These are phyloP conservation scores for Python bivittatus DNA, from an alignment of 2,113 vertebrate genomes.

Conservation along the genomic window DNA sequence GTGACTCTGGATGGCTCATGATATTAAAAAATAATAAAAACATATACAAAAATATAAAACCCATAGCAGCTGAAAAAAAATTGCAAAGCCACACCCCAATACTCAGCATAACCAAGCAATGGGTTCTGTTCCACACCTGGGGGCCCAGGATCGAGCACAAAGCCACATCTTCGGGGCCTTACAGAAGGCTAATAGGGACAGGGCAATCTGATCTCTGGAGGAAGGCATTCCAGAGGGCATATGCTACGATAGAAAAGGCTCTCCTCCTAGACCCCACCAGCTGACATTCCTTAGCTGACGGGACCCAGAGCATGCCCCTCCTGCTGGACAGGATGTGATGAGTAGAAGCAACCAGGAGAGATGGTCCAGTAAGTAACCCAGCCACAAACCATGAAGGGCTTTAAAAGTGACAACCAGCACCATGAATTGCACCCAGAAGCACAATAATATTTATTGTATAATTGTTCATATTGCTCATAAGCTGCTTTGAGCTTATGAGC, in stretches of 20 bases:
- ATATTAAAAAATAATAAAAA: neutral
- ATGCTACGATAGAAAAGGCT: neutral
- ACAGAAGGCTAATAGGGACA: neutral
- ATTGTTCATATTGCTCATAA: neutral
- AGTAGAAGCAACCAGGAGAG: neutral
- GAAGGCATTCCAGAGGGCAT: neutral
- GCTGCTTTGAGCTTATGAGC: too few relatives aligned
- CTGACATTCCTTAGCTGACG: neutral
- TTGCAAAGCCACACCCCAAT: neutral
- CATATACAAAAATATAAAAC: neutral
- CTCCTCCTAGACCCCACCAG: neutral
- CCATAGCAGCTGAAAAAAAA: too few relatives aligned
- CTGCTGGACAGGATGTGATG: neutral
- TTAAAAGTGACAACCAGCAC: neutral
- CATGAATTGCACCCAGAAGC: neutral
- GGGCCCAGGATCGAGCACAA: neutral
- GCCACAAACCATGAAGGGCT: neutral
- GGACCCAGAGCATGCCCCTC: neutral
- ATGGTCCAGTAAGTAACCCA: neutral
- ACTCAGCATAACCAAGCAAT: neutral
- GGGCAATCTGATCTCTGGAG: neutral
- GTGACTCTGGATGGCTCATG: neutral
- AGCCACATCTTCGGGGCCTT: neutral
- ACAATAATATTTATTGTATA: neutral
- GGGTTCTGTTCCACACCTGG: neutral